phyloP scores from a whole-genome alignment of 2,797 vertebrate species.

The Siniperca obscura region DNA sequence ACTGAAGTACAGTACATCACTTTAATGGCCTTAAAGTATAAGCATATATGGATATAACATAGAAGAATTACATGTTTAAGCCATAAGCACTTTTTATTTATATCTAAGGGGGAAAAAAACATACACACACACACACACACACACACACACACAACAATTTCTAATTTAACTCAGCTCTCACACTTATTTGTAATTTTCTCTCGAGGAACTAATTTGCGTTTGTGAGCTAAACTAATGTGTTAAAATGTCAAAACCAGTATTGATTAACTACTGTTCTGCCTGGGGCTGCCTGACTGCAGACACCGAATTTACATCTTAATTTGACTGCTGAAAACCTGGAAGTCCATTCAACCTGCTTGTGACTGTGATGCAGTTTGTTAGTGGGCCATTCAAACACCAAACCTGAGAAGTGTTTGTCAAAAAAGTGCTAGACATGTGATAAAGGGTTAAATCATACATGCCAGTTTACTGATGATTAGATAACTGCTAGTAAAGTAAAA shows the following conservation, averaged over 20 bases:
- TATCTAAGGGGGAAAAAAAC: no score
- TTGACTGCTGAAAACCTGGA: not conserved
- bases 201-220: not conserved
- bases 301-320: conserved; percentile 21
- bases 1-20: not conserved
- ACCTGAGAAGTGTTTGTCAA: not conserved
- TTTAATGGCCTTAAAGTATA: not conserved
- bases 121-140: no score
- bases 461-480: not conserved
- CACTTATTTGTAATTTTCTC: not conserved
- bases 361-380: no score
- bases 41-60: no score
- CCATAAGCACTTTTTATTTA: no score
- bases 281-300: not conserved
- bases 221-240: not conserved
- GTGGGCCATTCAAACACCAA: not conserved
- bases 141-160: no score
- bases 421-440: not conserved
- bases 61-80: no score
- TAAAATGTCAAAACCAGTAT: conserved; percentile 14
- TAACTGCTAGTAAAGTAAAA: not conserved
- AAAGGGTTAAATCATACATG: not conserved
- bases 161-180: not conserved
- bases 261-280: not conserved
- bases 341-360: not conserved